phyloP scores from a whole-genome alignment of 2,797 vertebrate genomes.

The Carcharodon carcharias region DNA sequence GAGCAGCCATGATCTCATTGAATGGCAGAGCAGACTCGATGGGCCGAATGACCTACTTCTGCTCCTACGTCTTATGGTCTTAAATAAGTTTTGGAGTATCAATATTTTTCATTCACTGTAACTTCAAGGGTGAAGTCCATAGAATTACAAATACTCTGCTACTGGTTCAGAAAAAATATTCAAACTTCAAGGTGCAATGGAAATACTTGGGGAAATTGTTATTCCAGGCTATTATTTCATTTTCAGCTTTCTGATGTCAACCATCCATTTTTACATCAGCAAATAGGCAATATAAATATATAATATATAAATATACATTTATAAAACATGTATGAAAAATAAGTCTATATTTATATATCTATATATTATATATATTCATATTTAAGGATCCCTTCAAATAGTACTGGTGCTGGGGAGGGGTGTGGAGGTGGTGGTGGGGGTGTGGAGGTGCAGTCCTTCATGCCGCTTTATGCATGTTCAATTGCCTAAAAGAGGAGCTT shows the following conservation, averaged over 20 bases:
- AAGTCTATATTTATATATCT: too few relatives aligned
- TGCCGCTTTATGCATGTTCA: background rate
- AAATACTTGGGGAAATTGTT: background rate
- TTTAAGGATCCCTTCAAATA: too few relatives aligned
- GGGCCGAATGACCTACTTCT: too few relatives aligned
- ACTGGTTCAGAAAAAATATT: background rate
- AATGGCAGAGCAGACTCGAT: too few relatives aligned
- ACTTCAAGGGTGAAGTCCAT: background rate
- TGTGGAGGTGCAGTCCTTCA: background rate
- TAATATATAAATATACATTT: background rate
- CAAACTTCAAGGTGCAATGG: background rate
- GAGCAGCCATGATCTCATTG: too few relatives aligned
- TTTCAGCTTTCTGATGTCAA: background rate
- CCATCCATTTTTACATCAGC: background rate
- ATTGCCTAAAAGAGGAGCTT: too few relatives aligned
- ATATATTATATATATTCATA: too few relatives aligned
- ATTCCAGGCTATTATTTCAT: background rate
- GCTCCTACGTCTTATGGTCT: too few relatives aligned
- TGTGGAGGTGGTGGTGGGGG: too few relatives aligned
- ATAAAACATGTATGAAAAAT: too few relatives aligned
- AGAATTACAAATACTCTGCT: background rate
- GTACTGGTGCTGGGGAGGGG: too few relatives aligned
- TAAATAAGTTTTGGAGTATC: background rate
- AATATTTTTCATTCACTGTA: background rate
- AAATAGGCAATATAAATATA: background rate